Evolutionary conservation across 2,888 invertebrate species (phyloP), one percentile per base, ranked within the genome.

Genomic region (Drosophila rellima): DNA sequence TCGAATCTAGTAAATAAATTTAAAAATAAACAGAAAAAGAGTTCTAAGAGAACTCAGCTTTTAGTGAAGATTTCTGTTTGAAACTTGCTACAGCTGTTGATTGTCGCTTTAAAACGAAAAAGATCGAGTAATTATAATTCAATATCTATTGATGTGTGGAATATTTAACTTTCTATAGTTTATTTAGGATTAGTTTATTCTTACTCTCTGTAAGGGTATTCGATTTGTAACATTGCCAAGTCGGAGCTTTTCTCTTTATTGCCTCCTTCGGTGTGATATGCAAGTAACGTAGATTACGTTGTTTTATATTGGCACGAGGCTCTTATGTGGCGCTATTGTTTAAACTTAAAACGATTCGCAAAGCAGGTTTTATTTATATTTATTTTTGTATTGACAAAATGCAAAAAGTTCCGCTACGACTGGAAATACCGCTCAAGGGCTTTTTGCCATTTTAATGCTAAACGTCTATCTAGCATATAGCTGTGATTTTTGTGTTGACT

Each of bases 351-450:
- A 48, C 54, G 42, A 54, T 54, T 61, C 23, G 48, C 54, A 33
- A 66, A 66, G 42, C 66, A 29, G 55, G 63, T 63, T 66, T 66
- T 55, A 13, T 11, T 52, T 52, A 45, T 55, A 13, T 11, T 52
- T 52, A 45, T 55, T 23, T 47, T 11, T 39, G 6, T 23, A 23
- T 40, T 40, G 29, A 54, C 15, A 39, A 39, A 17, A 51, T 20
- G 15, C 15, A 10, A 51, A 52, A 61, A 33, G 40, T 61, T 42
- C 63, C 66, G 48, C 33, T 23, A 37, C 26, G 26, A 10, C 35
- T 54, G 63, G 54, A 42, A 66, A 48, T 42, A 23, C 48, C 52
- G 26, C 26, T 47, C 33, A 65, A 65, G 62, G 65, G 65, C 39
- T 56, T 20, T 6, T 47, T 54, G 35, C 20, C 42, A 52, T 65